A percentile compares a stretch with the other conserved stretches of the same genome.
Evolutionary conservation across 2,888 invertebrate species (phyloP).

Genomic region (Apotomis capreana): DNA sequence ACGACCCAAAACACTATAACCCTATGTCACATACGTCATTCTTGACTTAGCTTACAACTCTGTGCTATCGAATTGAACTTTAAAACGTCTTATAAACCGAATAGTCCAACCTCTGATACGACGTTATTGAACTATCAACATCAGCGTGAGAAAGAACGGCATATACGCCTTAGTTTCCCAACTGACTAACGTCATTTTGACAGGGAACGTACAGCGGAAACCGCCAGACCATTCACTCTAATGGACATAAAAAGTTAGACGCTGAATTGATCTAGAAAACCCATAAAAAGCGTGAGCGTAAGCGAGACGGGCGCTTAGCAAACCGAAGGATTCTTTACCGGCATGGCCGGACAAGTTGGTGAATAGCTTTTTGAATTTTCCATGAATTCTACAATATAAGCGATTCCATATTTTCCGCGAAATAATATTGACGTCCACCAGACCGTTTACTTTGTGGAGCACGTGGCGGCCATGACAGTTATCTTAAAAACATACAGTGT

Average conservation of each 20-base stretch:
- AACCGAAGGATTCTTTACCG: not conserved
- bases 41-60: not conserved
- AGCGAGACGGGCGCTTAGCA: slow-evolving; percentile 24
- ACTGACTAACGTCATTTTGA: not conserved
- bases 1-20: not conserved
- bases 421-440: too few species aligned
- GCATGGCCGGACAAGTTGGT: not conserved
- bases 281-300: slow-evolving; percentile 13
- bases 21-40: not conserved
- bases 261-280: slow-evolving; percentile 18
- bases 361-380: not conserved
- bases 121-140: not conserved
- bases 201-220: slow-evolving; percentile 22
- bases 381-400: not conserved
- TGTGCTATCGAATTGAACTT: not conserved
- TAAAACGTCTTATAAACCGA: not conserved
- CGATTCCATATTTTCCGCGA: not conserved
- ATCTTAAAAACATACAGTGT: too few species aligned
- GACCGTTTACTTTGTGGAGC: too few species aligned
- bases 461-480: too few species aligned
- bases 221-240: slow-evolving; percentile 34
- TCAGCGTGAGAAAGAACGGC: too few species aligned
- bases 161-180: not conserved
- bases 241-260: slow-evolving; percentile 31
- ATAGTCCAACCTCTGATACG: not conserved